A percentile compares a stretch with the other conserved stretches of the same genome.
phyloP scores from a whole-genome alignment of 2,113 vertebrate species.

The Hippocampus barbouri region DNA sequence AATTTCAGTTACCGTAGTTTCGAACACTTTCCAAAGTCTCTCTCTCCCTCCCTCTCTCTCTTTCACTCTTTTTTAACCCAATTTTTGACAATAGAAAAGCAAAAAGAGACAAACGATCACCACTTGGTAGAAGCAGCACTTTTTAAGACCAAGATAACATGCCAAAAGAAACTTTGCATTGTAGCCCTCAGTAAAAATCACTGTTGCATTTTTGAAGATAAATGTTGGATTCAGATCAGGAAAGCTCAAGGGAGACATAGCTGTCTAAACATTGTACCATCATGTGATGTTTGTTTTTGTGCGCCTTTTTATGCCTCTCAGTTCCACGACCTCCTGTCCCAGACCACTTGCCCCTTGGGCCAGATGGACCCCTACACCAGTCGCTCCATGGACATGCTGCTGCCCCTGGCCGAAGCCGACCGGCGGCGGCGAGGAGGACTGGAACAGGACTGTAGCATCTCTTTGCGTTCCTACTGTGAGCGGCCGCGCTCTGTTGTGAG shows the following conservation, averaged over 20 bases:
- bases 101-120: background rate
- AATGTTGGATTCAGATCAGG: slow-evolving; percentile 43
- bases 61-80: background rate
- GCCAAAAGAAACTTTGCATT: background rate
- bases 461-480: slow-evolving; percentile 73
- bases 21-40: no score
- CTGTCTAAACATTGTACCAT: slow-evolving; percentile 32
- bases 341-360: slow-evolving; percentile 81
- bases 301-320: slow-evolving; percentile 50
- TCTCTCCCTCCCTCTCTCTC: no score
- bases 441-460: slow-evolving; percentile 76
- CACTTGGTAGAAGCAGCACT: background rate
- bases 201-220: slow-evolving; percentile 39
- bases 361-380: slow-evolving; percentile 84
- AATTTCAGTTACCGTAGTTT: no score
- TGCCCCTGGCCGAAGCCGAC: slow-evolving; percentile 75
- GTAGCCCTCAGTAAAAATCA: background rate
- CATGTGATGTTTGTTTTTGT: slow-evolving; percentile 31
- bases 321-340: slow-evolving; percentile 90
- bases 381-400: slow-evolving; percentile 84
- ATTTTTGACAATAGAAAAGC: background rate
- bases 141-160: background rate
- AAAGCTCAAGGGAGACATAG: slow-evolving; percentile 2
- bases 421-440: slow-evolving; percentile 71
- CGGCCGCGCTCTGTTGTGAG: slow-evolving; percentile 68